phyloP scores from a whole-genome alignment of 2,888 invertebrate species.

The Drosophila macrothrix region DNA sequence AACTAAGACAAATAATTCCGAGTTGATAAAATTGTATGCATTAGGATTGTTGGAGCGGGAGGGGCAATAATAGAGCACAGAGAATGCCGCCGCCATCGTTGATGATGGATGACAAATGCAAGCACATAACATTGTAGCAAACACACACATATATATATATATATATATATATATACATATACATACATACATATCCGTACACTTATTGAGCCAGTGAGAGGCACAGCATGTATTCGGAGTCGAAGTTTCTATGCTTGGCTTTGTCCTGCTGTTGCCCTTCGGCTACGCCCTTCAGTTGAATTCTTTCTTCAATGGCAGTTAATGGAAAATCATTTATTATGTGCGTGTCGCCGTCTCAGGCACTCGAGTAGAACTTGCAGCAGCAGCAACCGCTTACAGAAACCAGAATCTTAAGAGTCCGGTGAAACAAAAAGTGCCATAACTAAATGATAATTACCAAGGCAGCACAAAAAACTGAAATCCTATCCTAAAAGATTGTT shows the following conservation, averaged over 20 bases:
- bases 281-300: constrained; percentile 20
- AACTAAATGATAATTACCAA: constrained; percentile 78
- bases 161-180: background rate
- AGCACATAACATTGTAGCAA: constrained; percentile 32
- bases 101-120: constrained; percentile 78
- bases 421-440: constrained; percentile 70
- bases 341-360: constrained; percentile 59
- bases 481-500: constrained; percentile 37
- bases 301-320: constrained; percentile 67
- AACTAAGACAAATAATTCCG: constrained; percentile 56
- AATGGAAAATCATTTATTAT: constrained; percentile 83
- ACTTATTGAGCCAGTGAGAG: background rate
- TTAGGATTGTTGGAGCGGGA: background rate
- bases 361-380: background rate
- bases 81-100: constrained; percentile 36
- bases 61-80: constrained; percentile 12
- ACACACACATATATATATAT: constrained; percentile 9
- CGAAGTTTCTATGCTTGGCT: constrained; percentile 29
- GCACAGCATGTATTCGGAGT: constrained; percentile 31
- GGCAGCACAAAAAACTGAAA: constrained; percentile 50
- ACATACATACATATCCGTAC: background rate
- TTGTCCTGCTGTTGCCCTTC: constrained; percentile 34
- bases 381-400: constrained; percentile 22
- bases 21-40: constrained; percentile 35
- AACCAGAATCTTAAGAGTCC: constrained; percentile 29